Conservation (phyloP, 2,113 vertebrate species). For the Pandion haliaetus region DNA sequence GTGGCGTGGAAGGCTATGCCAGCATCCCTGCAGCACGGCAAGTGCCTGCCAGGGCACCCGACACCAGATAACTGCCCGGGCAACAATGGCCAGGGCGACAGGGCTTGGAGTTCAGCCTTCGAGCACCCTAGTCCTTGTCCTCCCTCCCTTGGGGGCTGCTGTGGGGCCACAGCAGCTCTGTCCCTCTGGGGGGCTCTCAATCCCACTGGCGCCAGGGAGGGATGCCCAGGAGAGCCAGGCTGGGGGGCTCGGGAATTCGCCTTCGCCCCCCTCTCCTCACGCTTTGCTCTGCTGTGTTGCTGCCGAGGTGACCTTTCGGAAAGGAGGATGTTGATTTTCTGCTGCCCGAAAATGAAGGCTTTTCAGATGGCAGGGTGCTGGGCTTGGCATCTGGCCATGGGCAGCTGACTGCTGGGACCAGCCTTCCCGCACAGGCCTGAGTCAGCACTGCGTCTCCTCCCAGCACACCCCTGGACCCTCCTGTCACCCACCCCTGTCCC, state of each 20-base stretch:
- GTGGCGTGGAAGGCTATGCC: not conserved
- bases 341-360: not conserved
- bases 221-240: not conserved
- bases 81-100: fast-evolving
- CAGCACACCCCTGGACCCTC: not conserved
- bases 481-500: fast-evolving
- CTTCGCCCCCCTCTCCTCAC: fast-evolving
- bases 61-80: not conserved
- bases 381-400: not conserved
- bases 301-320: not conserved
- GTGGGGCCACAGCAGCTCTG: not conserved
- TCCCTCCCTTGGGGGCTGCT: fast-evolving
- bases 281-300: not conserved
- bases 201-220: not conserved
- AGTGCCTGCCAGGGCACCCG: fast-evolving
- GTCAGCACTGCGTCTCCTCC: fast-evolving
- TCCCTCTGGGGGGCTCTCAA: not conserved
- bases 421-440: not conserved
- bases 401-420: not conserved
- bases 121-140: not conserved
- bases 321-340: not conserved
- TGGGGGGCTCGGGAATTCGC: fast-evolving
- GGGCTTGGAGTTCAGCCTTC: not conserved
- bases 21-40: not conserved
- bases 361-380: not conserved